Conservation (phyloP, 2,888 invertebrate genomes). For the Amorpha juglandis region DNA sequence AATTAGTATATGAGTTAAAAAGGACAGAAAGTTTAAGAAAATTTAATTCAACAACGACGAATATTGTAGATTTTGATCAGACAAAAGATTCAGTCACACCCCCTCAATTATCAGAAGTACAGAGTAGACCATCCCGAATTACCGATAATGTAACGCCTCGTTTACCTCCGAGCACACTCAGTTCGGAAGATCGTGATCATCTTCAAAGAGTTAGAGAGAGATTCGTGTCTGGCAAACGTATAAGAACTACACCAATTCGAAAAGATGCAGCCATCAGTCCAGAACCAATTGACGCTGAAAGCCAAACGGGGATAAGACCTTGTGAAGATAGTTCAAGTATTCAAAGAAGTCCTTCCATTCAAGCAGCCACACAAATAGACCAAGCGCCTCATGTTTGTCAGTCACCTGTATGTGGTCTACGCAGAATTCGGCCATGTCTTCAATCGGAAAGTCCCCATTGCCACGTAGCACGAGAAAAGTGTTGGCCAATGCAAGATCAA, state of each 20-base stretch:
- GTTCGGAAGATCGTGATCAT: conserved; percentile 49
- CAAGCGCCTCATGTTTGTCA: conserved; percentile 4
- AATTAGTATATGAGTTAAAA: conserved; percentile 46
- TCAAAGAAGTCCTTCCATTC: conserved; percentile 25
- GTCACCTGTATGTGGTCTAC: neutral
- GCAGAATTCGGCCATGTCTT: neutral
- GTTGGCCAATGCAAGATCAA: neutral
- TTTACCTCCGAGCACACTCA: conserved; percentile 47
- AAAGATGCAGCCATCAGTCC: conserved; percentile 43
- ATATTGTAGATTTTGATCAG: conserved; percentile 27
- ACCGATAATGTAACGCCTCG: neutral
- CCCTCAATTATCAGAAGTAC: neutral
- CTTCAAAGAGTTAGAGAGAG: conserved; percentile 52
- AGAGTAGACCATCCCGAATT: neutral
- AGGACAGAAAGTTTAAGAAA: conserved; percentile 45
- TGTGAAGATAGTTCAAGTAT: conserved; percentile 5
- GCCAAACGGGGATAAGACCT: conserved; percentile 47
- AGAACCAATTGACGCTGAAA: conserved; percentile 41
- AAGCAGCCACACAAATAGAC: conserved; percentile 34
- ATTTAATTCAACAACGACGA: conserved; percentile 37
- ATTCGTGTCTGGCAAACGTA: conserved; percentile 24
- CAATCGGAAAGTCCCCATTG: neutral
- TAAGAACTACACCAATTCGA: conserved; percentile 11
- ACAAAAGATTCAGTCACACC: neutral
- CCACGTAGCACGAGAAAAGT: neutral